These are phyloP conservation scores for Pterocles orientalis DNA, from an alignment of 2,113 vertebrate species.

Conservation along the genomic window DNA sequence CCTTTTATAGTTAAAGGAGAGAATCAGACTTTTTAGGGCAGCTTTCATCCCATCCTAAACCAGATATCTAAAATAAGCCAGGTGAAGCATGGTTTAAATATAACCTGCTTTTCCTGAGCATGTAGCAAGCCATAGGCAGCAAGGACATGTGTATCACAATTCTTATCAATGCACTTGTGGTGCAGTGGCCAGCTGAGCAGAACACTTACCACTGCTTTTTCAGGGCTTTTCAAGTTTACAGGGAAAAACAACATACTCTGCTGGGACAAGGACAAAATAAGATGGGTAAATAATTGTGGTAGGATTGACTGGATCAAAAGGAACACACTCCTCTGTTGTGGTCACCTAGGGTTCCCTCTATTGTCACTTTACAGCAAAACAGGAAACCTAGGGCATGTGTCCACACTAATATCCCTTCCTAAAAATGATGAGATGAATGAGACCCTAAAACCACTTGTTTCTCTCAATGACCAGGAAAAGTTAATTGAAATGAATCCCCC, in stretches of 20 bases:
- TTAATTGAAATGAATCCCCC: not conserved
- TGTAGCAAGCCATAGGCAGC: not conserved
- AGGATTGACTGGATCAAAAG: not conserved
- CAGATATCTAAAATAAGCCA: not conserved
- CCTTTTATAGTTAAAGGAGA: not conserved
- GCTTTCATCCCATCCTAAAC: not conserved
- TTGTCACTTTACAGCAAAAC: not conserved
- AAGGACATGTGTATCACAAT: not conserved
- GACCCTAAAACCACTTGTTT: not conserved
- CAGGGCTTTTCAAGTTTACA: not conserved
- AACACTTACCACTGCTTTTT: not conserved
- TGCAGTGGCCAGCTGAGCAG: not conserved
- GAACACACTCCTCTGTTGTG: not conserved
- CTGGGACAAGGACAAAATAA: not conserved
- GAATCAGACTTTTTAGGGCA: not conserved
- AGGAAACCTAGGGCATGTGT: not conserved
- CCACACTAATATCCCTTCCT: not conserved
- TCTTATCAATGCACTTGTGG: not conserved
- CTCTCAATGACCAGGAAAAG: not conserved
- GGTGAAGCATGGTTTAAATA: not conserved
- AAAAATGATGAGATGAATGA: not conserved
- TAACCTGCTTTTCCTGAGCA: not conserved
- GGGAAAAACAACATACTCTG: not conserved
- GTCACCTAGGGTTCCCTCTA: not conserved
- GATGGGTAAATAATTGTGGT: not conserved